Evolutionary conservation across 2,113 vertebrate genomes (phyloP).

Genomic region (Mungos mungo): DNA sequence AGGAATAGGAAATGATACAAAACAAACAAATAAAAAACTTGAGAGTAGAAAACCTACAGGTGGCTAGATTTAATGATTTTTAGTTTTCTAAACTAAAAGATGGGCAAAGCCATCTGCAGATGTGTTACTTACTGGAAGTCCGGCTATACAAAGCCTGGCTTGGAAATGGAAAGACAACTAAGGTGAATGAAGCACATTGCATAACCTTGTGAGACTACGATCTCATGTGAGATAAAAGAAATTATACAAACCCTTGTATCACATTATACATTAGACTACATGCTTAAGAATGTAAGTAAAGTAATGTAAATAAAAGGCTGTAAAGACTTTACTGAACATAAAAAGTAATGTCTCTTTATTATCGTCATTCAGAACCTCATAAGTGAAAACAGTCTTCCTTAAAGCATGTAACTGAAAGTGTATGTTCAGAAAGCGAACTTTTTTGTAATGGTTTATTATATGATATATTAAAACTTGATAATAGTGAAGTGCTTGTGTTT

Average conservation of each 20-base stretch:
- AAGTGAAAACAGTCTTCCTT: not conserved
- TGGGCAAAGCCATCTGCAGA: not conserved
- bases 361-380: not conserved
- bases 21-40: not conserved
- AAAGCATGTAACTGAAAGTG: not conserved
- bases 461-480: not conserved
- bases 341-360: not conserved
- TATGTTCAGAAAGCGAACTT: not conserved
- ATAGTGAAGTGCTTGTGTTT: not conserved
- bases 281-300: not conserved
- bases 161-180: not conserved
- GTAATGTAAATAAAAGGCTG: not conserved
- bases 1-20: not conserved
- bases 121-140: not conserved
- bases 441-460: not conserved
- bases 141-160: not conserved
- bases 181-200: not conserved
- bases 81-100: not conserved
- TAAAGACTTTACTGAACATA: not conserved
- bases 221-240: not conserved
- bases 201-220: not conserved
- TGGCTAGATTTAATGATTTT: not conserved
- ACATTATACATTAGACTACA: not conserved
- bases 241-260: not conserved
- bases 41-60: not conserved